phyloP scores from a whole-genome alignment of 2,888 invertebrate species.

The Stegana nigrithorax region DNA sequence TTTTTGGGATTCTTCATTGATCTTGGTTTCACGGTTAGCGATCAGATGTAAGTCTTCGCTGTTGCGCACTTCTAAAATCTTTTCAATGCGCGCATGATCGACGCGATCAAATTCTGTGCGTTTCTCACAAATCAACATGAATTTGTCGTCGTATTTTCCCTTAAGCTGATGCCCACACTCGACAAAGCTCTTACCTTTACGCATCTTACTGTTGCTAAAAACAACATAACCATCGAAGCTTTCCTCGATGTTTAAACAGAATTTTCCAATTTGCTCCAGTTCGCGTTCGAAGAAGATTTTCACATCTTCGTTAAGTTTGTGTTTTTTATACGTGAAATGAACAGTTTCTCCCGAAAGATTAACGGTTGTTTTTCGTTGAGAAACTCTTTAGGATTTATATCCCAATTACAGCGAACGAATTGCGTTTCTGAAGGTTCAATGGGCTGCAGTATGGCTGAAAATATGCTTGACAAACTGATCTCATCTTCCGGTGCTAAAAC shows the following conservation, averaged over 20 bases:
- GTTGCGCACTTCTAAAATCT: slow-evolving; percentile 51
- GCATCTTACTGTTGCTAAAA: slow-evolving; percentile 55
- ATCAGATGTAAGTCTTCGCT: slow-evolving; percentile 47
- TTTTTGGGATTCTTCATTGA: slow-evolving; percentile 54
- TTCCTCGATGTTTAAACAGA: slow-evolving; percentile 55
- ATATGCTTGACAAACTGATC: slow-evolving; percentile 60
- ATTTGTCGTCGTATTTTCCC: slow-evolving; percentile 58
- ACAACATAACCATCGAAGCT: slow-evolving; percentile 61
- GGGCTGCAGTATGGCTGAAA: slow-evolving; percentile 49
- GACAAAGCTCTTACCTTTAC: slow-evolving; percentile 45
- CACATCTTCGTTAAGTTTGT: slow-evolving; percentile 44
- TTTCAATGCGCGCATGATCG: slow-evolving; percentile 54
- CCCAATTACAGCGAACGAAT: slow-evolving; percentile 46
- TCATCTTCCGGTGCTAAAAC: slow-evolving; percentile 54
- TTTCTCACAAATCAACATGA: slow-evolving; percentile 55
- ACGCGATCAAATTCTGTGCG: slow-evolving; percentile 58
- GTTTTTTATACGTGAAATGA: slow-evolving; percentile 49
- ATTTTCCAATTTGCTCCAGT: slow-evolving; percentile 51
- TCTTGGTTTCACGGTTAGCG: slow-evolving; percentile 51
- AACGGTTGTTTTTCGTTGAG: slow-evolving; percentile 50
- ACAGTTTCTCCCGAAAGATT: slow-evolving; percentile 52
- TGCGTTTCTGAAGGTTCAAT: slow-evolving; percentile 48
- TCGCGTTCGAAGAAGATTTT: slow-evolving; percentile 60
- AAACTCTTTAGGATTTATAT: slow-evolving; percentile 50
- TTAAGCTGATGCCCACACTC: slow-evolving; percentile 53